Conservation (phyloP, 2,797 vertebrate species). For the Syndactyla subalaris region DNA sequence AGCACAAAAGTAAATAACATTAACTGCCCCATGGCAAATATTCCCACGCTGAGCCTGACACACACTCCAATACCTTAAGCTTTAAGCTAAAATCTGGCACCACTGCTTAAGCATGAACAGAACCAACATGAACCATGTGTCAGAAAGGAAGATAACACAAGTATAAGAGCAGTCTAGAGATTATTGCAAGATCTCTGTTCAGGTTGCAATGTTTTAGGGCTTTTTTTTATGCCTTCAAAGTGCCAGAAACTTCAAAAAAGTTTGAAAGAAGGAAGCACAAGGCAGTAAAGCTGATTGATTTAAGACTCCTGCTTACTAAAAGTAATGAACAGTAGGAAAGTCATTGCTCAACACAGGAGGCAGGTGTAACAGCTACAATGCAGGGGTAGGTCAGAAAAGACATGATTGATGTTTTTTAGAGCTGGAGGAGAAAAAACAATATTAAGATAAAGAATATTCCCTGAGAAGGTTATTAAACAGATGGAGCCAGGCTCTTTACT, state of each 20-base stretch:
- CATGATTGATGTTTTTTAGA: not conserved
- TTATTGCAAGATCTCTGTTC: not conserved
- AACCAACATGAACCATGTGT: not conserved
- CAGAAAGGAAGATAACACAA: not conserved
- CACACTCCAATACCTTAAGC: not conserved
- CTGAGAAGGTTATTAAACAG: not conserved
- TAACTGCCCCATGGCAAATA: not conserved
- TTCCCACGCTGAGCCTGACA: not conserved
- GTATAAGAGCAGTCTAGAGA: not conserved
- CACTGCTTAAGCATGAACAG: fast-evolving
- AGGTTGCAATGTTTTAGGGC: not conserved
- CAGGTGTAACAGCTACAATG: not conserved
- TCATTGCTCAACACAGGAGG: not conserved
- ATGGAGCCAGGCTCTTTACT: not conserved
- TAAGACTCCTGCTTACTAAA: not conserved
- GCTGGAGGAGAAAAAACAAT: not conserved
- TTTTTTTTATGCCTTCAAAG: not conserved
- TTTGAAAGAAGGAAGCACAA: not conserved
- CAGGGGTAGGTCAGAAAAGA: not conserved
- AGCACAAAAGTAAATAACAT: not conserved
- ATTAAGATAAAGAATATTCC: not conserved
- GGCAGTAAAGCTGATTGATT: not conserved
- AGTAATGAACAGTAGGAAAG: not conserved
- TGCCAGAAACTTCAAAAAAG: not conserved
- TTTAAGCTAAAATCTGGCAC: not conserved